Percentiles rank a stretch among this genome's conserved stretches.
phyloP scores from a whole-genome alignment of 1,140 invertebrate genomes.

The Brachionus asplanchnoidis region DNA sequence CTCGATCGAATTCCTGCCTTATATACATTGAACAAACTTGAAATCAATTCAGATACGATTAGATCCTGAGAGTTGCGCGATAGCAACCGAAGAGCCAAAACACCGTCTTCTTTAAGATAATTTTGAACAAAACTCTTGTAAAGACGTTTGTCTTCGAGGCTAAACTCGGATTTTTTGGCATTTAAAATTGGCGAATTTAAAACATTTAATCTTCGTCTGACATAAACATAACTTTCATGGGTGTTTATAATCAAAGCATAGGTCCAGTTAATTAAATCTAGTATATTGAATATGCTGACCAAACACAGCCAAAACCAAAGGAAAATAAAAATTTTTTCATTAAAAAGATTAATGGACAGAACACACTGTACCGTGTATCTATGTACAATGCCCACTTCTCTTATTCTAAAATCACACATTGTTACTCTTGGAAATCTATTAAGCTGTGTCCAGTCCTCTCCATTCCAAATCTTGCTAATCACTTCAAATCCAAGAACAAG shows the following conservation, averaged over 20 bases:
- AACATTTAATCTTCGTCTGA: neutral
- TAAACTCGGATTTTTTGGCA: neutral
- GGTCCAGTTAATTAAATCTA: slow-evolving; percentile 29
- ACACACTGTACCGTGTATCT: slow-evolving; percentile 40
- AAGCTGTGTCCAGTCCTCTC: slow-evolving; percentile 54
- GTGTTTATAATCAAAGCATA: neutral
- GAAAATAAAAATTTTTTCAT: slow-evolving; percentile 44
- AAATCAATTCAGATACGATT: slow-evolving; percentile 24
- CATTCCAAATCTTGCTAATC: slow-evolving; percentile 53
- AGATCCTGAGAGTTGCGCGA: slow-evolving; percentile 28
- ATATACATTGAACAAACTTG: slow-evolving; percentile 26
- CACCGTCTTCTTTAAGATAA: slow-evolving; percentile 39
- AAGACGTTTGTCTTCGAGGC: neutral
- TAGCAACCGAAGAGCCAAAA: slow-evolving; percentile 12
- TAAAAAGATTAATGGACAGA: slow-evolving; percentile 45
- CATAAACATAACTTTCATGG: neutral
- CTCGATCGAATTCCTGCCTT: neutral
- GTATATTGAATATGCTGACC: slow-evolving; percentile 15
- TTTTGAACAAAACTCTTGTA: slow-evolving; percentile 29
- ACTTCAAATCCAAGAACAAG: slow-evolving; percentile 59
- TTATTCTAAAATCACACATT: slow-evolving; percentile 59
- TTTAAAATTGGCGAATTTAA: neutral
- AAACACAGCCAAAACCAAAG: slow-evolving; percentile 39
- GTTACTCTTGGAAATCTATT: slow-evolving; percentile 59
- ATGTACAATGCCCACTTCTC: slow-evolving; percentile 55